These are phyloP conservation scores for Hyperoplus lanceolatus DNA, from an alignment of 2,797 vertebrate species.

Conservation along the genomic window DNA sequence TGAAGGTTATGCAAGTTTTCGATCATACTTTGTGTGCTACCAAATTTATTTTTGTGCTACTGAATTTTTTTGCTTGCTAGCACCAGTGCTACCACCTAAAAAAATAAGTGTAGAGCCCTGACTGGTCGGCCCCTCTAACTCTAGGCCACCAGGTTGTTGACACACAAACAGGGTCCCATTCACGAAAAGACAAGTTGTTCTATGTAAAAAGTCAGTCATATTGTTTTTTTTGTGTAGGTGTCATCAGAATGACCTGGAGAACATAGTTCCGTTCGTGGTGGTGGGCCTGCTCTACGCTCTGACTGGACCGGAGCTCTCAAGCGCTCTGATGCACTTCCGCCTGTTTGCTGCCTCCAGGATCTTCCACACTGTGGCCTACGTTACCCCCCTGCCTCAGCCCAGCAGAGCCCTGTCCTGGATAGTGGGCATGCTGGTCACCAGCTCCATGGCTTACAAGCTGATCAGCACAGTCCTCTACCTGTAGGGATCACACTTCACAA, in stretches of 20 bases:
- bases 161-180: too few relatives aligned
- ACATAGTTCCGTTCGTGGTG: conserved; percentile 90
- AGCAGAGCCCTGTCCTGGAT: conserved; percentile 84
- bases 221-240: conserved; percentile 76
- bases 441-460: conserved; percentile 89
- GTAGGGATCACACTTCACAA: too few relatives aligned
- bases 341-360: conserved; percentile 87
- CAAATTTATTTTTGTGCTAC: too few relatives aligned
- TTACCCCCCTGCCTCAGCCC: conserved; percentile 89
- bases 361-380: conserved; percentile 88
- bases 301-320: conserved; percentile 84
- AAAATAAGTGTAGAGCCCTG: too few relatives aligned
- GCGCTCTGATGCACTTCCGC: conserved; percentile 91
- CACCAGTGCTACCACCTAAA: too few relatives aligned
- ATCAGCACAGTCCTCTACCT: conserved; percentile 67
- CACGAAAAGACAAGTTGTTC: background rate
- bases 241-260: conserved; percentile 96
- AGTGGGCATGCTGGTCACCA: conserved; percentile 79
- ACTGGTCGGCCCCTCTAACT: too few relatives aligned
- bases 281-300: conserved; percentile 91
- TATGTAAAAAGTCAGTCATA: too few relatives aligned
- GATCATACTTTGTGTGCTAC: too few relatives aligned
- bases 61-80: too few relatives aligned
- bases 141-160: too few relatives aligned
- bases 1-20: too few relatives aligned